Evolutionary conservation across 2,113 vertebrate genomes (phyloP), one percentile per base, ranked within the genome.

Genomic region (Labeo catla): DNA sequence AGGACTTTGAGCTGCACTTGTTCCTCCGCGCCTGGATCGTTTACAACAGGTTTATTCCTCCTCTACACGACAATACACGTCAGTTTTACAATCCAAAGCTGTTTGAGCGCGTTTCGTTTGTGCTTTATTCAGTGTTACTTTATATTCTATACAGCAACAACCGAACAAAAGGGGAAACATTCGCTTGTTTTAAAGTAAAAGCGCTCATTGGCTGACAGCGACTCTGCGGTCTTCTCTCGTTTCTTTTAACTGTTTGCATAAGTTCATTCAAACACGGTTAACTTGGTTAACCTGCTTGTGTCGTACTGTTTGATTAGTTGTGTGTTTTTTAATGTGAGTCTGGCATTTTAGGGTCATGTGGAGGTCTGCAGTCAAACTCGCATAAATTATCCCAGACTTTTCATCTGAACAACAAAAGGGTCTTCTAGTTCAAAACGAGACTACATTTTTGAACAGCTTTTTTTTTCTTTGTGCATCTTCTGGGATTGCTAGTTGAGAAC

Each of bases 371-470:
- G 45, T 54, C 74, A 86, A 89, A 87, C 88, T 84, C 88, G 90
- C 90, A 92, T 94, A 93, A 92, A 93, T 92, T 87, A 93, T 87
- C 80, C 47, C 70, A 82, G 88, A 87, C 88, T 89, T 89, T 92
- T 92, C 74, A 87, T 63, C 82, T 86, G 78, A 86, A 59, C 87
- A 91, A 95, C 92, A 93, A 91, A 91, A 90, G 86, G 19, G 23
- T 73, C 66, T 72, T 63, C 86, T 74, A 87, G 81, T 91, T 49
- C 21, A 91, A 91, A 88, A 89, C 66, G 85, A 36, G 65, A 23
- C 81, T n/a, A 76, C 63, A 81, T 28, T 63, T 57, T 19, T 19
- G 16, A 57, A n/a, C 45, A 49, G 21, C 49, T 47, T 74, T 74
- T 12, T 11, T 9, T 34, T 13, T 68, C 39, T 76, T 76, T 50